phyloP scores from a whole-genome alignment of 2,113 vertebrate species.

The Cyprinus carpio region DNA sequence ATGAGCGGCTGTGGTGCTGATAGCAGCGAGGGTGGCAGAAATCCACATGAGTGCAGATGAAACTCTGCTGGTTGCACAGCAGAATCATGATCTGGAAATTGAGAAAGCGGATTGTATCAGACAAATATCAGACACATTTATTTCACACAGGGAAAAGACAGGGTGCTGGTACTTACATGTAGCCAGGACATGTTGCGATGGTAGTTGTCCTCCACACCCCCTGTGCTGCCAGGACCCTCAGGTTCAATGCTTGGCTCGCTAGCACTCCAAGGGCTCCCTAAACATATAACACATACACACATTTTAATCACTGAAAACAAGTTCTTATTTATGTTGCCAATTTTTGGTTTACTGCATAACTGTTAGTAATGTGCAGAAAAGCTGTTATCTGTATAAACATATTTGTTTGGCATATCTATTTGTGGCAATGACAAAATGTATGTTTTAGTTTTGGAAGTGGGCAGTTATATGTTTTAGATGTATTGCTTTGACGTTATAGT shows the following conservation, averaged over 20 bases:
- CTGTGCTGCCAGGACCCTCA: constrained; percentile 85
- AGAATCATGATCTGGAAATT: constrained; percentile 92
- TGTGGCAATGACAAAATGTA: background rate
- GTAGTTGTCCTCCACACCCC: constrained; percentile 91
- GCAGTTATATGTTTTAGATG: background rate
- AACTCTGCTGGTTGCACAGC: constrained; percentile 97
- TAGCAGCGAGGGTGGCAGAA: constrained; percentile 98
- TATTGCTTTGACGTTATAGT: background rate
- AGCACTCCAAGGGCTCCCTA: constrained; percentile 94
- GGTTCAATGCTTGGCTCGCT: constrained; percentile 98
- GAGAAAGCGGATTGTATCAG: background rate
- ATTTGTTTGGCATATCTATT: background rate
- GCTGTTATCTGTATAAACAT: background rate
- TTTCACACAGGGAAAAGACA: background rate
- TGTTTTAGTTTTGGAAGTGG: background rate
- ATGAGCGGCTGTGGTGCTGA: constrained; percentile 95
- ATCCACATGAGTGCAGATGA: constrained; percentile 95
- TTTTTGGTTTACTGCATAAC: background rate
- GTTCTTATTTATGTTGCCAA: background rate
- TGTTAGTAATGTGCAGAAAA: background rate
- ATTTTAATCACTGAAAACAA: background rate
- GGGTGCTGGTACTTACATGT: constrained; percentile 79
- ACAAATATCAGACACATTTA: background rate
- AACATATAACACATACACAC: constrained; percentile 27
- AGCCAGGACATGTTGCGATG: constrained; percentile 98